Evolutionary conservation across 2,797 vertebrate species (phyloP), one percentile per base, ranked within the genome.

Genomic region (Callimico goeldii): DNA sequence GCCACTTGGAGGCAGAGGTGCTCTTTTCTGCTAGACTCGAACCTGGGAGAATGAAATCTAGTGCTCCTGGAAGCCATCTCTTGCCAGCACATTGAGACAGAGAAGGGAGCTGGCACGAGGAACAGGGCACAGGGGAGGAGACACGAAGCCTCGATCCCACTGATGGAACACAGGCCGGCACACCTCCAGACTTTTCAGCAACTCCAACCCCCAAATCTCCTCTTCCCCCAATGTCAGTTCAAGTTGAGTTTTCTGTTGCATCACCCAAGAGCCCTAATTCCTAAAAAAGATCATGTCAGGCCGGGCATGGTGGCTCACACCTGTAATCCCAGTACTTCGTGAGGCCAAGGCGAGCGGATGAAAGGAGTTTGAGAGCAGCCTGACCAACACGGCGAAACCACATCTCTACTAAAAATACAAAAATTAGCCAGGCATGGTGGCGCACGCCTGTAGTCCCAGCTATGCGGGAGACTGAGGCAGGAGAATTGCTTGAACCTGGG

Each of bases 141-240:
- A 22, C 13, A 8, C 4, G 2, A 24, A 28, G 73, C 3, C 48
- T 41, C 3, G 1, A 2, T 1, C 28, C 5, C 12, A 14, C 9
- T 20, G 41, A 36, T 5, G 9, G 39, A n/a, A 30, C 15, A 1
- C 30, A 89, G 82, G 75, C 73, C 30, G 26, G 43, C 2, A 0
- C 3, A 9, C 7, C 58, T 79, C 24, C 3, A 50, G 80, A 64
- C 19, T 73, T n/a, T 28, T 36, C 46, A 48, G n/a, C 10, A 80
- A 83, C 52, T 58, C 9, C n/a, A 90, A 17, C 33, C 2, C 3
- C 46, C 33, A 13, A 7, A 28, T 67, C 39, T 48, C 41, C 46
- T 84, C 85, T 72, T 15, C 15, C n/a, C 13, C 39, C 11, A 4
- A 30, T 86, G 87, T 83, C 70, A 57, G 43, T 58, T 93, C 80